Evolutionary conservation across 2,113 vertebrate genomes (phyloP).

Genomic region (Nestor notabilis): DNA sequence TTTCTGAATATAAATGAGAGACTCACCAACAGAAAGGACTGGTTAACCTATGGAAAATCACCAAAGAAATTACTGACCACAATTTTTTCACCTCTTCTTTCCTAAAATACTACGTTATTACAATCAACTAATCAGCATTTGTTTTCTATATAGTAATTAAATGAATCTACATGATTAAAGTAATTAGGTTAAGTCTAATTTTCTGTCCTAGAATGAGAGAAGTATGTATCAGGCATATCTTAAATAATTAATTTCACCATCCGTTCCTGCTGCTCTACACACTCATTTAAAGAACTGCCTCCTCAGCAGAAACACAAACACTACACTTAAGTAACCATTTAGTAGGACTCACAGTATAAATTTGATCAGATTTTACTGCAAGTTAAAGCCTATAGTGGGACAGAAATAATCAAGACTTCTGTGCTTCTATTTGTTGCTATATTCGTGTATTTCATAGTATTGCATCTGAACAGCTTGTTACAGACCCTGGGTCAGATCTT

Average conservation of each 20-base stretch:
- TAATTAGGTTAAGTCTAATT: not conserved
- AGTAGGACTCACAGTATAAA: not conserved
- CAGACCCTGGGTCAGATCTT: not conserved
- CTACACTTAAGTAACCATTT: not conserved
- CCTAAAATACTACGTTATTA: not conserved
- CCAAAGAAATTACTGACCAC: not conserved
- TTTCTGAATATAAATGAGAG: fast-evolving
- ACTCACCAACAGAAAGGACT: not conserved
- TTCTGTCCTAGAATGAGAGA: not conserved
- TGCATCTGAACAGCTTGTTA: not conserved
- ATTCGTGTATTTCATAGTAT: not conserved
- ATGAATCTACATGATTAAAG: not conserved
- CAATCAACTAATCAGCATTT: not conserved
- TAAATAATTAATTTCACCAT: constrained; percentile 28
- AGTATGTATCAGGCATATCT: not conserved
- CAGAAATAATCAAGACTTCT: not conserved
- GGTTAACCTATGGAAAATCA: not conserved
- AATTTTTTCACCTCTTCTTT: not conserved
- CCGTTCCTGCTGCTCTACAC: not conserved
- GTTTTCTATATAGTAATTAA: not conserved
- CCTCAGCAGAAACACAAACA: not conserved
- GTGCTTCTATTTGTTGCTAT: not conserved
- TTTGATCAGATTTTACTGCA: constrained; percentile 2
- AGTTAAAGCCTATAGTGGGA: not conserved
- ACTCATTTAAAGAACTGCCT: constrained; percentile 2